These are phyloP conservation scores for Mylabris sibirica DNA, from an alignment of 2,888 invertebrate genomes.

Conservation along the genomic window DNA sequence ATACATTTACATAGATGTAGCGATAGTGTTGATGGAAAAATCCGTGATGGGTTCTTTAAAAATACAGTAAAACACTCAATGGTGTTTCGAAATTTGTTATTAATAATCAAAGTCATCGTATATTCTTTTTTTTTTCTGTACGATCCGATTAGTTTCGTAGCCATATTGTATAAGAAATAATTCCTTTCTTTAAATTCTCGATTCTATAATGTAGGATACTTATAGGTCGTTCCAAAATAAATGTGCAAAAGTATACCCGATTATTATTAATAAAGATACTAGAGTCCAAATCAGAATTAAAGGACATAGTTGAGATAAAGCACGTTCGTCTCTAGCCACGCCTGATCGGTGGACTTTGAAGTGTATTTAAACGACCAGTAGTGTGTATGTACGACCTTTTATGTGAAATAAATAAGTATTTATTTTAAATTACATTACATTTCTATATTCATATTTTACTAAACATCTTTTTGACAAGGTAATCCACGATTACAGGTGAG, in stretches of 20 bases:
- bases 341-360: too few relatives aligned
- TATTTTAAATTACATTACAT: too few relatives aligned
- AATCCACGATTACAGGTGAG: too few relatives aligned
- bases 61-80: neutral
- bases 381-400: too few relatives aligned
- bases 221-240: neutral
- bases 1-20: neutral
- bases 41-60: constrained; percentile 2
- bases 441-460: too few relatives aligned
- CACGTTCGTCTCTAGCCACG: too few relatives aligned
- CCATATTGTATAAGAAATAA: neutral
- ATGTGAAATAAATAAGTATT: too few relatives aligned
- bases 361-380: too few relatives aligned
- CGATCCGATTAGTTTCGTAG: neutral
- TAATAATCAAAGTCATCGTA: neutral
- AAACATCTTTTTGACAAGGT: too few relatives aligned
- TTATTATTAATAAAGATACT: too few relatives aligned
- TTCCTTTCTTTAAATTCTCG: neutral
- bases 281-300: too few relatives aligned
- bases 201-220: neutral
- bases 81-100: neutral
- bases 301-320: too few relatives aligned
- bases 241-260: neutral
- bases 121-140: neutral
- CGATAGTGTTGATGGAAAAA: constrained; percentile 1